Conservation (phyloP, 2,888 invertebrate genomes). For the Idaea biselata region DNA sequence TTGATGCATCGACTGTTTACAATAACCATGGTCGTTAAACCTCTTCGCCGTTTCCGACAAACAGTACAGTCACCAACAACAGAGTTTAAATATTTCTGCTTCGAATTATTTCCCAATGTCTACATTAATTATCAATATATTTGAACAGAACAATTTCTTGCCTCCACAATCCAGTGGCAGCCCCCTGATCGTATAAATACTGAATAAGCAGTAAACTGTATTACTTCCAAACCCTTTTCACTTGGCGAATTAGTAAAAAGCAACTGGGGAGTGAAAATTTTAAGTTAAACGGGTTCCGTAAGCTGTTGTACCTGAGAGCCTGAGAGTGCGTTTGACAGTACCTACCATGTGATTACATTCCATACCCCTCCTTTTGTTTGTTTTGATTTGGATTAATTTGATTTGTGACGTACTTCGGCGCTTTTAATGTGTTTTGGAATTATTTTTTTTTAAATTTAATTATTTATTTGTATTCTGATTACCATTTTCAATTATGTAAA, state of each 20-base stretch:
- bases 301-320: slow-evolving; percentile 70
- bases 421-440: slow-evolving; percentile 13
- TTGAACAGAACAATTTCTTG: slow-evolving; percentile 50
- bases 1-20: too few relatives aligned
- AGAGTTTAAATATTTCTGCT: not conserved
- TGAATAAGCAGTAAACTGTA: slow-evolving; percentile 81
- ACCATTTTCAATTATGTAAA: slow-evolving; percentile 27
- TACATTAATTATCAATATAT: slow-evolving; percentile 26
- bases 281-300: slow-evolving; percentile 76
- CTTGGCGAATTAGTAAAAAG: slow-evolving; percentile 81
- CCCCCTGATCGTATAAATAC: slow-evolving; percentile 77
- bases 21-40: too few relatives aligned
- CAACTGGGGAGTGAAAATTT: slow-evolving; percentile 80
- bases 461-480: not conserved
- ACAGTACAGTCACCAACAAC: not conserved
- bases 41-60: not conserved
- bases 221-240: slow-evolving; percentile 81
- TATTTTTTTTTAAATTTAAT: slow-evolving; percentile 5
- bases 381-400: slow-evolving; percentile 75
- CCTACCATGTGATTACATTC: slow-evolving; percentile 75
- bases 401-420: slow-evolving; percentile 69
- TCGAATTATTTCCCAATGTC: not conserved
- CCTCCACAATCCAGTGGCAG: slow-evolving; percentile 64
- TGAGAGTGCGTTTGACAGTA: slow-evolving; percentile 78
- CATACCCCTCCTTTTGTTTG: slow-evolving; percentile 73